Conservation (phyloP, 2,888 invertebrate species). For the Napeogenes inachia region DNA sequence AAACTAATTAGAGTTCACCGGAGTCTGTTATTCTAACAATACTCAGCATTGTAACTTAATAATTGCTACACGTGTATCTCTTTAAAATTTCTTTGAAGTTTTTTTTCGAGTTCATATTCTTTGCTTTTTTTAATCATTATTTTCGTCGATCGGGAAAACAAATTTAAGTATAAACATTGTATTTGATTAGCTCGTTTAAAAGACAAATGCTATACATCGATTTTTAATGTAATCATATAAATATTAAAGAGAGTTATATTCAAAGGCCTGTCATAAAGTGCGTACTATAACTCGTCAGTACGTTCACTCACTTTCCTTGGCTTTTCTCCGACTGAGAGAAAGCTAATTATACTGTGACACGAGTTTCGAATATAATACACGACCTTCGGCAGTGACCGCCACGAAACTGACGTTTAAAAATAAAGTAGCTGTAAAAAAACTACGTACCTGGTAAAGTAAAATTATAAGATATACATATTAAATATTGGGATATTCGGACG, state of each 20-base stretch:
- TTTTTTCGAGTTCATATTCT: not conserved
- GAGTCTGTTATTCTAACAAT: slow-evolving; percentile 40
- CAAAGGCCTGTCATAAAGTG: not conserved
- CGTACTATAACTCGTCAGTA: not conserved
- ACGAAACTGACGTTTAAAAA: slow-evolving; percentile 28
- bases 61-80: slow-evolving; percentile 51
- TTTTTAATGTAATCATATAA: too few relatives aligned
- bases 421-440: slow-evolving; percentile 20
- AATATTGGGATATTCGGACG: not conserved
- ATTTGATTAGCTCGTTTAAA: not conserved
- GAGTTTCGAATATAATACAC: slow-evolving; percentile 22
- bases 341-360: slow-evolving; percentile 27
- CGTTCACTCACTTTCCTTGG: slow-evolving; percentile 8
- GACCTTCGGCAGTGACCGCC: slow-evolving; percentile 29
- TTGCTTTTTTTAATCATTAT: not conserved
- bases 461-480: slow-evolving; percentile 8
- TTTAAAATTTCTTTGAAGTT: slow-evolving; percentile 8
- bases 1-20: slow-evolving; percentile 59
- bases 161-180: not conserved
- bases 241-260: too few relatives aligned
- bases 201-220: not conserved
- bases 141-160: not conserved
- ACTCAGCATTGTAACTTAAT: slow-evolving; percentile 40
- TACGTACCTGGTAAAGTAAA: slow-evolving; percentile 8
- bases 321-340: slow-evolving; percentile 17